Evolutionary conservation across 2,113 vertebrate genomes (phyloP).

Genomic region (Microtus oregoni): DNA sequence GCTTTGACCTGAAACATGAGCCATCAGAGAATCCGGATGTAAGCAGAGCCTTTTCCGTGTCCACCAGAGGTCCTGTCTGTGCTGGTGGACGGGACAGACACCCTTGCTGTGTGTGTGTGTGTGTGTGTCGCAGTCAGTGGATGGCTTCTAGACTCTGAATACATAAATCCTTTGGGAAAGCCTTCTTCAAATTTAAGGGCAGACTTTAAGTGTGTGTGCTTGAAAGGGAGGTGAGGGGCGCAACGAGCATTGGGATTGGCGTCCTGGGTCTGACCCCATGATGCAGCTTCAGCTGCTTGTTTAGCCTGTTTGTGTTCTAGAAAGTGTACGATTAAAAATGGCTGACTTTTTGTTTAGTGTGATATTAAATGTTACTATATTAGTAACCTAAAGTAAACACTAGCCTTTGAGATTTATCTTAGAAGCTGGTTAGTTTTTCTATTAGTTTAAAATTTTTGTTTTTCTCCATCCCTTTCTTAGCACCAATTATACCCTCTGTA

Average conservation of each 20-base stretch:
- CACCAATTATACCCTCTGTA: background rate
- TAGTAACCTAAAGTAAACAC: slow-evolving; percentile 35
- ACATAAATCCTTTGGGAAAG: slow-evolving; percentile 32
- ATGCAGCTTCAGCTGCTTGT: background rate
- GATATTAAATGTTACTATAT: background rate
- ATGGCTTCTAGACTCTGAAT: slow-evolving; percentile 48
- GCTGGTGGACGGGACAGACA: slow-evolving; percentile 34
- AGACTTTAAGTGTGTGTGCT: background rate
- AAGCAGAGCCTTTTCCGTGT: slow-evolving; percentile 38
- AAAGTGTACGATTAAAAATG: background rate
- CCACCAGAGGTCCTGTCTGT: slow-evolving; percentile 44
- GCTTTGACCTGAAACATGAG: slow-evolving; percentile 57
- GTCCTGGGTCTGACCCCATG: accelerated
- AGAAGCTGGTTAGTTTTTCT: background rate
- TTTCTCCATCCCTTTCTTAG: background rate
- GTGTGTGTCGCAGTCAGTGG: slow-evolving; percentile 35
- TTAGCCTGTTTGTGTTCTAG: background rate
- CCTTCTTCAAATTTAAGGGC: background rate
- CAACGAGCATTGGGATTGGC: background rate
- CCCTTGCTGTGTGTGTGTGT: slow-evolving; percentile 50
- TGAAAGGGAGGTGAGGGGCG: background rate
- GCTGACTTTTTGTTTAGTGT: slow-evolving; percentile 7
- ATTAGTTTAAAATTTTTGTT: background rate
- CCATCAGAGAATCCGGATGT: background rate
- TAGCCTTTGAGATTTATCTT: slow-evolving; percentile 8